A percentile compares a stretch with the other conserved stretches of the same genome.
phyloP scores from a whole-genome alignment of 2,113 vertebrate genomes.

The Clarias magur region DNA sequence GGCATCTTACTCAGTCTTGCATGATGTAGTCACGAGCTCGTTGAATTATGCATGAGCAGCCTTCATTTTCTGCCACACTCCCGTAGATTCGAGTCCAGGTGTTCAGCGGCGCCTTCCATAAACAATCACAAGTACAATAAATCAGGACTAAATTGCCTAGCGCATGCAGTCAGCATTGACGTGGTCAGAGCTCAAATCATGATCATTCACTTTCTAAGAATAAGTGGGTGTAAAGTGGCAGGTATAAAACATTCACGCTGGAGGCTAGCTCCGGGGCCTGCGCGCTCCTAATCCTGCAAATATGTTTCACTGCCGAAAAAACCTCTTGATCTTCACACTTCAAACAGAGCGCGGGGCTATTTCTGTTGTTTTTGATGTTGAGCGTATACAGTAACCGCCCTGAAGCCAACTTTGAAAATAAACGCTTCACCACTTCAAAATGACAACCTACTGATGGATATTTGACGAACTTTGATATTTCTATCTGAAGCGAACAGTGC shows the following conservation, averaged over 20 bases:
- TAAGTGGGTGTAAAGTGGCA: slow-evolving; percentile 28
- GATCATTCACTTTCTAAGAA: slow-evolving; percentile 21
- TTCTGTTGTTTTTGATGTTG: slow-evolving; percentile 42
- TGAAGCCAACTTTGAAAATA: slow-evolving; percentile 16
- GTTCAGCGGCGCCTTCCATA: neutral
- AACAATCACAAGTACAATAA: slow-evolving; percentile 3
- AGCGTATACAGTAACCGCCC: neutral
- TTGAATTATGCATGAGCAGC: slow-evolving; percentile 52
- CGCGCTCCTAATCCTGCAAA: slow-evolving; percentile 36
- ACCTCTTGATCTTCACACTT: slow-evolving; percentile 44
- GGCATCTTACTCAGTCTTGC: slow-evolving; percentile 45
- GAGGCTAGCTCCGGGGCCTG: slow-evolving; percentile 10
- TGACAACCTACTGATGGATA: slow-evolving; percentile 26
- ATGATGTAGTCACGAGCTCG: slow-evolving; percentile 49
- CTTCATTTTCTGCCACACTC: slow-evolving; percentile 24
- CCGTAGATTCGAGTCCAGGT: slow-evolving; percentile 29
- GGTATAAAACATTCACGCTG: slow-evolving; percentile 45
- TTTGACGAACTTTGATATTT: slow-evolving; percentile 15
- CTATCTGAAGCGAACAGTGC: slow-evolving; percentile 2
- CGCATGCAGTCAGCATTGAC: neutral
- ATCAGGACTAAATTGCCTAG: neutral
- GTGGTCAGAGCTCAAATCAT: slow-evolving; percentile 31
- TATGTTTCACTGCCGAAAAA: slow-evolving; percentile 24
- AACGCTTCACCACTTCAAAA: slow-evolving; percentile 17
- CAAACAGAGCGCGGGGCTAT: slow-evolving; percentile 32